These are phyloP conservation scores for Tachina lurida DNA, from an alignment of 2,888 invertebrate species.

Conservation along the genomic window DNA sequence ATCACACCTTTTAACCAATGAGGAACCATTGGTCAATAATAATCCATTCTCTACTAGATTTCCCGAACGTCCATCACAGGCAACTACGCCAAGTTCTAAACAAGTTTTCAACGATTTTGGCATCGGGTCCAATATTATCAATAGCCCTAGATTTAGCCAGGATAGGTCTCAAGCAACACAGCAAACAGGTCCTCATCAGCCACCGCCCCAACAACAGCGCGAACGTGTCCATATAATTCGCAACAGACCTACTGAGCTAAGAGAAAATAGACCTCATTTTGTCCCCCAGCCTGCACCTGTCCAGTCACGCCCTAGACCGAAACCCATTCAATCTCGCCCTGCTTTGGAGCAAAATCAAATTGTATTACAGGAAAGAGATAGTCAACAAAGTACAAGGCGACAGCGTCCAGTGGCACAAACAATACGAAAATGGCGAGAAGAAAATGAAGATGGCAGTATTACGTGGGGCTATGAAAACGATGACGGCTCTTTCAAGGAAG, in stretches of 20 bases:
- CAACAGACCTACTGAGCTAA: conserved; percentile 76
- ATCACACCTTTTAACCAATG: conserved; percentile 75
- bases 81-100: conserved; percentile 73
- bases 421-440: conserved; percentile 88
- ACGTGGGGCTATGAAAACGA: conserved; percentile 95
- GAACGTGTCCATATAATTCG: conserved; percentile 83
- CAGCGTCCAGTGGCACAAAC: conserved; percentile 90
- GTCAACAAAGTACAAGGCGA: conserved; percentile 76
- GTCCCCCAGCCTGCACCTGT: conserved; percentile 78
- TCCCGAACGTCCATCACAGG: conserved; percentile 78
- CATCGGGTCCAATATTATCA: conserved; percentile 77
- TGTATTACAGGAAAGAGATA: conserved; percentile 76
- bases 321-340: conserved; percentile 80
- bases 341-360: conserved; percentile 78
- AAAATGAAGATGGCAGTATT: conserved; percentile 89
- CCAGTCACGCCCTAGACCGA: conserved; percentile 76
- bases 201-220: conserved; percentile 84
- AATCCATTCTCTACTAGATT: conserved; percentile 79
- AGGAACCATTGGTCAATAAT: conserved; percentile 73
- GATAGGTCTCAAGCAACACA: conserved; percentile 80
- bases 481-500: conserved; percentile 93
- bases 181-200: conserved; percentile 73
- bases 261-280: conserved; percentile 80
- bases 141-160: conserved; percentile 78
- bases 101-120: conserved; percentile 79